Percentiles rank a stretch among this genome's conserved stretches.
Conservation (phyloP, 2,888 invertebrate species). For the Plagodis pulveraria region DNA sequence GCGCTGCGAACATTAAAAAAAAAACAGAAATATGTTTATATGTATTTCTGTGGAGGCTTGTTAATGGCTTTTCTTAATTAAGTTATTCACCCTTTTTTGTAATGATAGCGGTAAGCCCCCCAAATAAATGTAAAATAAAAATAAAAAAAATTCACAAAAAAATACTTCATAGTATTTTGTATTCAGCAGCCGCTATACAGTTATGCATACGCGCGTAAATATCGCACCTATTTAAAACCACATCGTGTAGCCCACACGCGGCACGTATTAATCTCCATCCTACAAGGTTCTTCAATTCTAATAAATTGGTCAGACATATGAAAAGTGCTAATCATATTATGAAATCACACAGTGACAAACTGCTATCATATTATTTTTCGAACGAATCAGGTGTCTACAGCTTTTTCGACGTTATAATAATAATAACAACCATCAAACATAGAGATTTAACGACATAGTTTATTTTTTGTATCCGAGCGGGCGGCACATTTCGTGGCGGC, state of each 20-base stretch:
- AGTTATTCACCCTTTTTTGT: too few species aligned
- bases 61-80: too few species aligned
- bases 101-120: too few species aligned
- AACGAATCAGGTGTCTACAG: slow-evolving; percentile 22
- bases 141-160: too few species aligned
- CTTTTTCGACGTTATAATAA: slow-evolving; percentile 25
- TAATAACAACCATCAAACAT: slow-evolving; percentile 24
- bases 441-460: slow-evolving; percentile 46
- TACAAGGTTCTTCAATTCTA: slow-evolving; percentile 12
- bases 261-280: slow-evolving; percentile 12
- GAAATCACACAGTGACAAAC: slow-evolving; percentile 12
- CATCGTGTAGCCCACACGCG: slow-evolving; percentile 1
- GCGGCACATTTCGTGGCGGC: slow-evolving; percentile 71
- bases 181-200: neutral
- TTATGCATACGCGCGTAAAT: neutral
- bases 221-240: neutral
- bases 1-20: too few species aligned
- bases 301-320: slow-evolving; percentile 12
- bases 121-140: too few species aligned
- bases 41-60: too few species aligned
- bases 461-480: slow-evolving; percentile 57
- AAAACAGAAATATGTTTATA: neutral
- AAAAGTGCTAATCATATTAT: slow-evolving; percentile 13
- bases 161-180: neutral
- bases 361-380: slow-evolving; percentile 18